Evolutionary conservation across 2,888 invertebrate species (phyloP).

Genomic region (Epistrophella euchroma): DNA sequence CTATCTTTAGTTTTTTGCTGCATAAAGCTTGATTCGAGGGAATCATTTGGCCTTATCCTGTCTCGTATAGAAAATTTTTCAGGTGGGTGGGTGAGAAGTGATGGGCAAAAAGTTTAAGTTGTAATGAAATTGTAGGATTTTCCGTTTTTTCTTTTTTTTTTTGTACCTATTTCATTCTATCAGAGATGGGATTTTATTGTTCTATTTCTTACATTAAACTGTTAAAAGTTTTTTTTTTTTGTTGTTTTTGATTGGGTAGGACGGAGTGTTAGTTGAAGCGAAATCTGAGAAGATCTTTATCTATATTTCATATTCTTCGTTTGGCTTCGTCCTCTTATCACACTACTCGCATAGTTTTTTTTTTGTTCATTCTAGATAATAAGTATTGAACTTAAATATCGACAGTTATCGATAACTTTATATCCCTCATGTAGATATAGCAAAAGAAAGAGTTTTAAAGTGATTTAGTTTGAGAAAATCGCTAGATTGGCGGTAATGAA

Average conservation of each 20-base stretch:
- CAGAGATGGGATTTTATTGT: constrained; percentile 29
- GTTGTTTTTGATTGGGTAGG: constrained; percentile 38
- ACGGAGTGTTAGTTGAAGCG: constrained; percentile 49
- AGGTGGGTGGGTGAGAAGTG: constrained; percentile 11
- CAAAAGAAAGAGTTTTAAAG: constrained; percentile 12
- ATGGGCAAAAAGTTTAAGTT: constrained; percentile 63
- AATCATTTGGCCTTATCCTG: constrained; percentile 17
- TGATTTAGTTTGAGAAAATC: constrained; percentile 65
- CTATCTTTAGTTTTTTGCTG: constrained; percentile 40
- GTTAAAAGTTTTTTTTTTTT: constrained; percentile 41
- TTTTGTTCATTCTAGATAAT: constrained; percentile 52
- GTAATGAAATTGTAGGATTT: constrained; percentile 73
- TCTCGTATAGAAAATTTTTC: constrained; percentile 9
- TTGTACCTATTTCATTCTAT: neutral
- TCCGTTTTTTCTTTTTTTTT: constrained; percentile 37
- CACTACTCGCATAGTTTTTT: constrained; percentile 7
- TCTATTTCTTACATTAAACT: constrained; percentile 27
- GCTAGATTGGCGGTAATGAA: constrained; percentile 52
- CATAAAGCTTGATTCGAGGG: constrained; percentile 18
- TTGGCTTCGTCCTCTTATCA: constrained; percentile 52
- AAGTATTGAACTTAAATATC: constrained; percentile 52
- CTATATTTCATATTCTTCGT: constrained; percentile 34
- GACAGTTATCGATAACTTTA: constrained; percentile 53
- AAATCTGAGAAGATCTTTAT: constrained; percentile 51
- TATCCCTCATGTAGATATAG: neutral